These are phyloP conservation scores for Macrotrachela quadricornifera DNA, from an alignment of 1,140 invertebrate species.

Conservation along the genomic window DNA sequence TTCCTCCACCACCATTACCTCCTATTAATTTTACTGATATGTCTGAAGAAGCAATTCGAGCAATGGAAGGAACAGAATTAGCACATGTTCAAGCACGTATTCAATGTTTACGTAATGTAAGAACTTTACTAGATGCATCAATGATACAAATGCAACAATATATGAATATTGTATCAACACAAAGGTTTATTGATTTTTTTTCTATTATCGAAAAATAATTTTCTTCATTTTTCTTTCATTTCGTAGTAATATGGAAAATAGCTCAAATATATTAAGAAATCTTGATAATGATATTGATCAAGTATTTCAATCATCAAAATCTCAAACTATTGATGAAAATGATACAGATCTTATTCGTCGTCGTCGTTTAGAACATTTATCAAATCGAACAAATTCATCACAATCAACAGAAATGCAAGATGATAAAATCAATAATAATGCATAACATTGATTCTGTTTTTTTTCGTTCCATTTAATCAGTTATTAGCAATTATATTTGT, in stretches of 20 bases:
- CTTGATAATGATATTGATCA: background rate
- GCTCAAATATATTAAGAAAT: background rate
- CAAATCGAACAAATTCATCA: background rate
- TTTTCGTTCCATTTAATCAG: too few species aligned
- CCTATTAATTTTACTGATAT: constrained; percentile 47
- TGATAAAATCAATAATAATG: too few species aligned
- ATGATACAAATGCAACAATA: constrained; percentile 72
- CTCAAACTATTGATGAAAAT: background rate
- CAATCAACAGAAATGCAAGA: background rate
- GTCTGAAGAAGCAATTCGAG: constrained; percentile 54
- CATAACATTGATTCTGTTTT: too few species aligned
- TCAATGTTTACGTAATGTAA: constrained; percentile 58
- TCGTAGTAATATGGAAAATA: constrained; percentile 7
- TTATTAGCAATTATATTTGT: too few species aligned
- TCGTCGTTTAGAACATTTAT: background rate
- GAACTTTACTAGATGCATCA: constrained; percentile 62
- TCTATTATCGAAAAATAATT: background rate
- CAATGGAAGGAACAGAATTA: constrained; percentile 61
- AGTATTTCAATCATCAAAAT: background rate
- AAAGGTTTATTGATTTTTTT: background rate
- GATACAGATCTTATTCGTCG: background rate
- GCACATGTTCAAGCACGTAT: constrained; percentile 69
- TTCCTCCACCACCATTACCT: constrained; percentile 15
- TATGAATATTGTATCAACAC: constrained; percentile 30
- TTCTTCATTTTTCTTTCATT: background rate